Conservation (phyloP, 2,888 invertebrate species). For the Tachina lurida region DNA sequence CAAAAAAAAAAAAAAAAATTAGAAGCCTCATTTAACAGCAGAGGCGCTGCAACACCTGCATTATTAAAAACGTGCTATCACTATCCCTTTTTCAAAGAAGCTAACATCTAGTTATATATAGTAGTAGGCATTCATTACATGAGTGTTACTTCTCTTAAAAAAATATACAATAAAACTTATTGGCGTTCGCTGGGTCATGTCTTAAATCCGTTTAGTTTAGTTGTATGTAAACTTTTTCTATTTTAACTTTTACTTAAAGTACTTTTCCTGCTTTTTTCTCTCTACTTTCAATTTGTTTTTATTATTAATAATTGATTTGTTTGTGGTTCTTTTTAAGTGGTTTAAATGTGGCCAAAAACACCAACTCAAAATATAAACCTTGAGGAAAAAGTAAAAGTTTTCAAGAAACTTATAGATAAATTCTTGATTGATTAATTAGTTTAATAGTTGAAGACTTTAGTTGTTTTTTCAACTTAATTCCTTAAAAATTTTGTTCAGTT, state of each 20-base stretch:
- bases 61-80: too few relatives aligned
- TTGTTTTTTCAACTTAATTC: background rate
- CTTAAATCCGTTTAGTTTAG: background rate
- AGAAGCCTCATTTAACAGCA: too few relatives aligned
- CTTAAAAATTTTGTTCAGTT: background rate
- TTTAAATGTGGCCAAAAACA: constrained; percentile 53
- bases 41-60: too few relatives aligned
- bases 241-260: constrained; percentile 30
- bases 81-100: too few relatives aligned
- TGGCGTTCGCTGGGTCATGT: background rate
- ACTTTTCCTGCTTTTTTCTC: background rate
- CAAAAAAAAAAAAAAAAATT: too few relatives aligned
- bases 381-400: constrained; percentile 63
- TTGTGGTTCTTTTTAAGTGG: constrained; percentile 65
- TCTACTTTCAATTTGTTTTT: constrained; percentile 47
- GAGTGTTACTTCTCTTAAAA: too few relatives aligned
- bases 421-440: constrained; percentile 68
- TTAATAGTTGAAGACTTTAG: constrained; percentile 52
- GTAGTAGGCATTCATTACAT: too few relatives aligned
- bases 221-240: background rate
- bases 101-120: too few relatives aligned
- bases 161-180: too few relatives aligned
- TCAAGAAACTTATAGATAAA: constrained; percentile 49
- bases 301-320: constrained; percentile 70
- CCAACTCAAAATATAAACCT: constrained; percentile 21